phyloP scores from a whole-genome alignment of 2,797 vertebrate genomes.

The Chiroxiphia lanceolata region DNA sequence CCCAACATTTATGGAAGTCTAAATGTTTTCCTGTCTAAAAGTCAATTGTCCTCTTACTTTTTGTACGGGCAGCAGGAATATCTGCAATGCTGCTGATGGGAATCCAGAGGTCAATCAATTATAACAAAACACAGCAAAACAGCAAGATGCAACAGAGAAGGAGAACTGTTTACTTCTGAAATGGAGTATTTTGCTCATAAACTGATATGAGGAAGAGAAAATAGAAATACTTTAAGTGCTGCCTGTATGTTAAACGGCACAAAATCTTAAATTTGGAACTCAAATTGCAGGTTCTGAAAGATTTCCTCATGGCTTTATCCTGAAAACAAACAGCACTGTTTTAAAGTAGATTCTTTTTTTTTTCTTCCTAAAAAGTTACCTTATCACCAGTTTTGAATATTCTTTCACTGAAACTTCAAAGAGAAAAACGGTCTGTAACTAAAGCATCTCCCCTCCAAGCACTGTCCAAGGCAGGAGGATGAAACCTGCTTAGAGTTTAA shows the following conservation, averaged over 20 bases:
- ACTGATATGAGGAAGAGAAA: not conserved
- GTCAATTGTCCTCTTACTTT: not conserved
- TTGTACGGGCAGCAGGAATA: not conserved
- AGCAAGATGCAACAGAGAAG: not conserved
- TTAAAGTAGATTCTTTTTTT: not conserved
- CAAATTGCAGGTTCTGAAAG: not conserved
- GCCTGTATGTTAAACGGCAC: not conserved
- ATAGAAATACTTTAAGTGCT: not conserved
- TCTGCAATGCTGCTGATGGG: not conserved
- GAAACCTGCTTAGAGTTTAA: not conserved
- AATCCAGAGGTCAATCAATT: not conserved
- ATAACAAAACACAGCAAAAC: not conserved
- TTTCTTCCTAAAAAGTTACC: not conserved
- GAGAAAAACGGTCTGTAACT: not conserved
- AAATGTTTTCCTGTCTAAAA: not conserved
- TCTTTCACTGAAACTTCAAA: not conserved
- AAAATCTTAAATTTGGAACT: not conserved
- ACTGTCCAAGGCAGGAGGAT: not conserved
- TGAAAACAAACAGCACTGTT: not conserved
- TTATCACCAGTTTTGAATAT: not conserved
- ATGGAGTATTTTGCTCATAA: not conserved
- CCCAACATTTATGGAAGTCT: not conserved
- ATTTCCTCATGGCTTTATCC: not conserved
- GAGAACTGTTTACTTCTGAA: not conserved
- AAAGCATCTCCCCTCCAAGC: not conserved